Evolutionary conservation across 2,797 vertebrate species (phyloP), one percentile per base, ranked within the genome.

Genomic region (Cyclura pinguis): DNA sequence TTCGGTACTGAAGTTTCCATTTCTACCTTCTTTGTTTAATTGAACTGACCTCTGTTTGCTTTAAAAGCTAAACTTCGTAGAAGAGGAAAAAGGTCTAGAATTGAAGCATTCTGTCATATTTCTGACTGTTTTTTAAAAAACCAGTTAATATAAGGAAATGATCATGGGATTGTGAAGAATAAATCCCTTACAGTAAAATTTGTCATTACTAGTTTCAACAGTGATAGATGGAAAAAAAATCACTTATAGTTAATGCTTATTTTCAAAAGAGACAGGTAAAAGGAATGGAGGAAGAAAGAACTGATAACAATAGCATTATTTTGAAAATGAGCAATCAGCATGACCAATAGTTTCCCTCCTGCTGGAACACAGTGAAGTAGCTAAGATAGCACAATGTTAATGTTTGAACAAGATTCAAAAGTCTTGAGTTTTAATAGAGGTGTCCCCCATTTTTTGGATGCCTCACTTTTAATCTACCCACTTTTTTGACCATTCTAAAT

Each of bases 91-190:
- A 84, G 78, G 35, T 22, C 42, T 67, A 64, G 62, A 6, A 6
- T 35, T 55, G 77, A 78, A 85, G 9, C 22, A 69, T 84, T 38
- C 67, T 89, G 62, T 85, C 74, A 27, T 67, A 16, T 85, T 84
- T 78, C 47, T 84, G 74, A 62, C 59, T 59, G 57, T 59, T 62
- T 77, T 24, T 76, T 4, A 8, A 73, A 73, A 81, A 82, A 6
- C 29, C 14, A 14, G 22, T 89, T 89, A 77, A 64, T 47, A 47
- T 47, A 47, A 47, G 14, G 27, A 55, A 72, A 69, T 13, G 59
- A 80, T 47, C 42, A 35, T 72, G 24, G 47, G 14, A 84, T 64
- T 77, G 72, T n/a, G 13, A 35, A 84, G 7, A 16, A 24, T 89
- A 32, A 76, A 47, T 84, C 84, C 67, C 18, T 50, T 59, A 78